phyloP scores from a whole-genome alignment of 2,113 vertebrate genomes.

The Carlito syrichta region DNA sequence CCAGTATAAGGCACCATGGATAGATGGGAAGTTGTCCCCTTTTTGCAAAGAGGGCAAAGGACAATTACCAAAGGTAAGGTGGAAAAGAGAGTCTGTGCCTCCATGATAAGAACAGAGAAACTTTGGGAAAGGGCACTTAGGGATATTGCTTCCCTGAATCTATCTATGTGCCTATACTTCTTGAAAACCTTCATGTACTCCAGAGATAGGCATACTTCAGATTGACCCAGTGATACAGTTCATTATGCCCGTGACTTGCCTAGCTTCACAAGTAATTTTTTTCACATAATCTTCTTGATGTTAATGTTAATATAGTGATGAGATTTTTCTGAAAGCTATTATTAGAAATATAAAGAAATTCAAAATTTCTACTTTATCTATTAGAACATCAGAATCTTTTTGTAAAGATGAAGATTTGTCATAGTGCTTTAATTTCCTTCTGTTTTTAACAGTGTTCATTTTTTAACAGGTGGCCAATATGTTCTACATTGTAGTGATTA shows the following conservation, averaged over 20 bases:
- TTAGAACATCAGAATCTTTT: conserved; percentile 1
- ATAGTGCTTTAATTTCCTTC: conserved; percentile 14
- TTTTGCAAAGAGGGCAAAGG: neutral
- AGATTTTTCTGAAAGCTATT: conserved; percentile 16
- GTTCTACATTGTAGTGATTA: conserved; percentile 99
- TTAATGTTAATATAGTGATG: neutral
- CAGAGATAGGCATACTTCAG: neutral
- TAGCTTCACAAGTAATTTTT: neutral
- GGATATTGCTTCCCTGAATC: neutral
- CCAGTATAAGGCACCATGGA: neutral
- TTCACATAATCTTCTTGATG: neutral
- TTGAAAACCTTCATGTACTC: neutral
- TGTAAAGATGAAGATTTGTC: conserved; percentile 29
- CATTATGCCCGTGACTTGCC: neutral
- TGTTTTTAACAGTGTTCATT: conserved; percentile 40
- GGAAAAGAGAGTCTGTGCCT: neutral
- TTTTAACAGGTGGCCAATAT: conserved; percentile 95
- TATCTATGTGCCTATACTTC: neutral
- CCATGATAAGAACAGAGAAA: neutral
- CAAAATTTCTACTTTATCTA: neutral
- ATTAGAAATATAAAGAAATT: conserved; percentile 18
- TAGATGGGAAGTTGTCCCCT: neutral
- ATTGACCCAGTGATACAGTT: neutral
- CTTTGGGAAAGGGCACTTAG: neutral
- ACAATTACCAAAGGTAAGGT: neutral